Conservation (phyloP, 2,797 vertebrate genomes). For the Champsocephalus gunnari region DNA sequence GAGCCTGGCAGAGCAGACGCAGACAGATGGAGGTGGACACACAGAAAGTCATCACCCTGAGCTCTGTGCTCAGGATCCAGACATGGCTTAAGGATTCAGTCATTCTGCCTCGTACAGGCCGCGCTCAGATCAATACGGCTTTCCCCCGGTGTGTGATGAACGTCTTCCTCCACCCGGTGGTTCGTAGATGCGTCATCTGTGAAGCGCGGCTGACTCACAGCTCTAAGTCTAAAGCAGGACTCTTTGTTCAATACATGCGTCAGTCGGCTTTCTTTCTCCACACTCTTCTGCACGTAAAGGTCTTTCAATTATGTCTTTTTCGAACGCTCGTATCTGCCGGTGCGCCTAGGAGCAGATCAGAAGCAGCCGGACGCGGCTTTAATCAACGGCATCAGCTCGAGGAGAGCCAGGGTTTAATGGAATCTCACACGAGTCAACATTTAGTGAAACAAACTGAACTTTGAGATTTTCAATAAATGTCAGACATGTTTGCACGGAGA, state of each 20-base stretch:
- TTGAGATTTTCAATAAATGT: too few relatives aligned
- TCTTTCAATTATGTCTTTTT: conserved; percentile 16
- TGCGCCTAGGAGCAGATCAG: neutral
- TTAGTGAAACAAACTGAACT: too few relatives aligned
- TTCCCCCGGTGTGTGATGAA: conserved; percentile 35
- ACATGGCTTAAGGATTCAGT: conserved; percentile 18
- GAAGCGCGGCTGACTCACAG: neutral
- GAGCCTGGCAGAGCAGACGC: neutral
- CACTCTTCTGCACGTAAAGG: neutral
- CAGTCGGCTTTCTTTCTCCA: neutral
- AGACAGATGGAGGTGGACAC: neutral
- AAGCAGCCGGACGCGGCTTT: neutral
- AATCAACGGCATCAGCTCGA: neutral
- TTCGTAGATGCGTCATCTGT: conserved; percentile 26
- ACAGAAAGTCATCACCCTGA: neutral
- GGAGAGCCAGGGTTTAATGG: neutral
- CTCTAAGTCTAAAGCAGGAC: conserved; percentile 26
- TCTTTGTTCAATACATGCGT: conserved; percentile 26
- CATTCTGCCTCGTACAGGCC: conserved; percentile 28
- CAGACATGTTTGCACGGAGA: too few relatives aligned
- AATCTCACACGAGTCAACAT: neutral
- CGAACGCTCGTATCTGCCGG: neutral
- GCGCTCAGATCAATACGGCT: conserved; percentile 38
- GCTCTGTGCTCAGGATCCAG: neutral
- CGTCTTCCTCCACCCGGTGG: conserved; percentile 32